Conservation (phyloP, 2,888 invertebrate genomes). For the Mesorhabditis sp. region DNA sequence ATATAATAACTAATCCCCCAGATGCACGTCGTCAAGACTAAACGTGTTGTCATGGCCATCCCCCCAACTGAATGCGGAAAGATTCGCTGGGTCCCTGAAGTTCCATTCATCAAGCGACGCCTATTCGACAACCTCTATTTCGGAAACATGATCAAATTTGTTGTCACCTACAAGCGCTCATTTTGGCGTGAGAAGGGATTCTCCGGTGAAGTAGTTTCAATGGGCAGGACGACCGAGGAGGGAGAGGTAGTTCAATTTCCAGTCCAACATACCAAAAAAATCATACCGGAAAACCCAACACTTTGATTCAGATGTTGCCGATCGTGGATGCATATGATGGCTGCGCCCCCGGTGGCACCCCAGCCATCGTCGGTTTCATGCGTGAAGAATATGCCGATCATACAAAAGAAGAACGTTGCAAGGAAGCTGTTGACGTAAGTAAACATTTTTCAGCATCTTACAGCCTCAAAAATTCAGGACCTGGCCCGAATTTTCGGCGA, state of each 20-base stretch:
- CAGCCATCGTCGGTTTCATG: slow-evolving; percentile 60
- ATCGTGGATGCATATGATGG: slow-evolving; percentile 28
- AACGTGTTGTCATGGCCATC: slow-evolving; percentile 33
- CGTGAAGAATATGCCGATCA: slow-evolving; percentile 26
- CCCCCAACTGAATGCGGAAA: slow-evolving; percentile 33
- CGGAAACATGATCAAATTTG: slow-evolving; percentile 58
- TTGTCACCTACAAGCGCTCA: slow-evolving; percentile 59
- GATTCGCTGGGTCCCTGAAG: slow-evolving; percentile 5
- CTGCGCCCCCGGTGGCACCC: slow-evolving; percentile 46
- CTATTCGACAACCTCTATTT: slow-evolving; percentile 21
- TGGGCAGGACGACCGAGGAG: slow-evolving; percentile 23
- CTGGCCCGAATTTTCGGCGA: slow-evolving; percentile 34
- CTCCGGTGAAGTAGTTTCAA: slow-evolving; percentile 59
- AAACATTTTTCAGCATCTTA: neutral
- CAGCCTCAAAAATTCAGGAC: slow-evolving; percentile 57
- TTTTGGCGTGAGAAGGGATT: slow-evolving; percentile 61
- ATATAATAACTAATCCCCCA: slow-evolving; percentile 9
- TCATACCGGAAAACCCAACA: neutral
- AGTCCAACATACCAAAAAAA: neutral
- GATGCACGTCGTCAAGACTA: slow-evolving; percentile 6
- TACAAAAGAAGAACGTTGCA: neutral
- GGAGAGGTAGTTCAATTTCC: slow-evolving; percentile 24
- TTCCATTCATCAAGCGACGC: slow-evolving; percentile 12
- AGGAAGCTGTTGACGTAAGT: neutral
- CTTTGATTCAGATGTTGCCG: slow-evolving; percentile 17